Conservation (phyloP, 2,888 invertebrate genomes). For the Acanthosoma haemorrhoidale region DNA sequence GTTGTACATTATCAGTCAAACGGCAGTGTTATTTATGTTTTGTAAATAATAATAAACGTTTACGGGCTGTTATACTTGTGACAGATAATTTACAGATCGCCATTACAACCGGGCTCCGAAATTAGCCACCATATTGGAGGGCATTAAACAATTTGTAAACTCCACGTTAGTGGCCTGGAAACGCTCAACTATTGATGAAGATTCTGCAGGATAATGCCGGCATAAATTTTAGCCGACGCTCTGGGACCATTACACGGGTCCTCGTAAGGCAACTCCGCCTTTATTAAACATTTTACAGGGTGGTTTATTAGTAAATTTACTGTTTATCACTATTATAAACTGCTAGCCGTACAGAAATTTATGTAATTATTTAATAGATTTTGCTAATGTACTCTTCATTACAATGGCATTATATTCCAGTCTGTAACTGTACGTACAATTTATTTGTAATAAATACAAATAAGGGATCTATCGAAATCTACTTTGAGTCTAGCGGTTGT, state of each 20-base stretch:
- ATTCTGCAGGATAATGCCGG: neutral
- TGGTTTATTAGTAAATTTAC: neutral
- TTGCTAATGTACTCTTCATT: too few species aligned
- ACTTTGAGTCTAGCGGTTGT: too few species aligned
- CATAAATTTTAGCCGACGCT: conserved; percentile 8
- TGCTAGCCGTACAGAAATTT: too few species aligned
- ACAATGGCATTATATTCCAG: too few species aligned
- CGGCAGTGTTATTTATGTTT: neutral
- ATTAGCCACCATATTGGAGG: conserved; percentile 18
- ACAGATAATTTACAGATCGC: conserved; percentile 13
- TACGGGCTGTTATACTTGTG: neutral
- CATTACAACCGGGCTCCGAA: neutral
- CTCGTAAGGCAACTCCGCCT: neutral
- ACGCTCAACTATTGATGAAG: conserved; percentile 17
- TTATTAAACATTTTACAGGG: neutral
- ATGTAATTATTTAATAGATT: too few species aligned
- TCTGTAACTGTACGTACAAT: too few species aligned
- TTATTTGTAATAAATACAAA: too few species aligned
- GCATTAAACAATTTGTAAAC: conserved; percentile 29
- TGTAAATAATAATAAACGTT: neutral
- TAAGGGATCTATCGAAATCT: too few species aligned
- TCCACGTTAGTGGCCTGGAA: conserved; percentile 6
- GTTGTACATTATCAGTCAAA: too few species aligned
- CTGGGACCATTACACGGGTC: neutral
- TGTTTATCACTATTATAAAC: too few species aligned